Conservation (phyloP, 1,140 invertebrate species). For the Caerostris darwini region DNA sequence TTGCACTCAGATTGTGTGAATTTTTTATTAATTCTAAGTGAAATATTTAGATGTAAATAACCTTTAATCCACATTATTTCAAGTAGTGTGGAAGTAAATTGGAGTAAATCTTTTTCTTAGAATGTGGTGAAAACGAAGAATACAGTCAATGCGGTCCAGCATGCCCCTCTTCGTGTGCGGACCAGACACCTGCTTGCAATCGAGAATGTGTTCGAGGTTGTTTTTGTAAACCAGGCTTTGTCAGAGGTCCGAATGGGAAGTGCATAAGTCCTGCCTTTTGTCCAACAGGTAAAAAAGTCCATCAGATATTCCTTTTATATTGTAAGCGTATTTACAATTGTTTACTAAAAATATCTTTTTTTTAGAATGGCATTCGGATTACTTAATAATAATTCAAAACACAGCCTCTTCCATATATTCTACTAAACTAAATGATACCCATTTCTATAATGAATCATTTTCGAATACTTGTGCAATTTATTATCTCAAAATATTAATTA, state of each 20-base stretch:
- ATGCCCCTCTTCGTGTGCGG: neutral
- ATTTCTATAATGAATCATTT: no score
- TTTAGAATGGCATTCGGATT: neutral
- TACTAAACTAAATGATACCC: no score
- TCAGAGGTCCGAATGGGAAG: slow-evolving; percentile 48
- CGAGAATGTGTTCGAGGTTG: slow-evolving; percentile 58
- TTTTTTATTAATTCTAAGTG: no score
- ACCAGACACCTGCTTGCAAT: neutral
- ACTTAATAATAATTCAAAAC: no score
- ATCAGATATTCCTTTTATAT: neutral
- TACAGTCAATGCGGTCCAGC: slow-evolving; percentile 30
- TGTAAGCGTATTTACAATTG: neutral
- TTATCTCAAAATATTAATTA: no score
- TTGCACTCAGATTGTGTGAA: no score
- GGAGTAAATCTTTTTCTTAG: neutral
- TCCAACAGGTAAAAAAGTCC: slow-evolving; percentile 34
- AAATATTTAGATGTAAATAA: no score
- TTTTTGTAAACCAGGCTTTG: slow-evolving; percentile 52
- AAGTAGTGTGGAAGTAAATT: no score
- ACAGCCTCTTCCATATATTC: no score
- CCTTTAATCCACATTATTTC: no score
- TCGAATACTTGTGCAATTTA: no score
- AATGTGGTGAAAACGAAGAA: slow-evolving; percentile 47
- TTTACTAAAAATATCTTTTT: neutral
- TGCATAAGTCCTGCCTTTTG: slow-evolving; percentile 48